Conservation (phyloP, 2,797 vertebrate species). For the Graptemys geographica region DNA sequence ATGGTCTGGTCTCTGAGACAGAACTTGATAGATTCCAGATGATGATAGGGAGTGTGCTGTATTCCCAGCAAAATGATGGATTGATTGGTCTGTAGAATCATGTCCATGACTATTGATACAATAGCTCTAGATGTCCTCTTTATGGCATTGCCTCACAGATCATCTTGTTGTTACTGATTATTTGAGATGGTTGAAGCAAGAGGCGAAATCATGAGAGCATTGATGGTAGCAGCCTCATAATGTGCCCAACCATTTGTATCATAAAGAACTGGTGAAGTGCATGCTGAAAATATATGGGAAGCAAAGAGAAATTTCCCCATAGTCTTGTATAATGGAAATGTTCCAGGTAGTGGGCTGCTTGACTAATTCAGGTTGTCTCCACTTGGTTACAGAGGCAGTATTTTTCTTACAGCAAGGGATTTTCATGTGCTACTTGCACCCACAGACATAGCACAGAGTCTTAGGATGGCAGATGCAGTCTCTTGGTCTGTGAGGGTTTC, state of each 20-base stretch:
- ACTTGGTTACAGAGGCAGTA: neutral
- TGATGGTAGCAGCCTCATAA: neutral
- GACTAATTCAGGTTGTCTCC: neutral
- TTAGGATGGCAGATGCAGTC: neutral
- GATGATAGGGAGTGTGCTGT: too few species aligned
- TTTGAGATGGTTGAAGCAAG: neutral
- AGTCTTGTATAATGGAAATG: neutral
- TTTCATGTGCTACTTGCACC: neutral
- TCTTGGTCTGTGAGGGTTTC: neutral
- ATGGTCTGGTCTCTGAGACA: neutral
- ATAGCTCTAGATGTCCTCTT: neutral
- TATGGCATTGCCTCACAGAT: neutral
- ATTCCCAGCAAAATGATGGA: neutral
- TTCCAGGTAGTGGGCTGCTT: neutral
- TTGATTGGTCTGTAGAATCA: neutral
- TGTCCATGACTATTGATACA: neutral
- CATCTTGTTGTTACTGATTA: neutral
- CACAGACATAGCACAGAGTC: neutral
- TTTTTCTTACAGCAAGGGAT: neutral
- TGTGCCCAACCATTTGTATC: neutral
- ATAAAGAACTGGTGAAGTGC: neutral
- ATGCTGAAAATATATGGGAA: neutral
- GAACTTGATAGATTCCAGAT: neutral
- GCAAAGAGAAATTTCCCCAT: neutral
- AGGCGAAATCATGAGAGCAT: neutral